Conservation (phyloP, 1,140 invertebrate species). For the Ruditapes philippinarum region DNA sequence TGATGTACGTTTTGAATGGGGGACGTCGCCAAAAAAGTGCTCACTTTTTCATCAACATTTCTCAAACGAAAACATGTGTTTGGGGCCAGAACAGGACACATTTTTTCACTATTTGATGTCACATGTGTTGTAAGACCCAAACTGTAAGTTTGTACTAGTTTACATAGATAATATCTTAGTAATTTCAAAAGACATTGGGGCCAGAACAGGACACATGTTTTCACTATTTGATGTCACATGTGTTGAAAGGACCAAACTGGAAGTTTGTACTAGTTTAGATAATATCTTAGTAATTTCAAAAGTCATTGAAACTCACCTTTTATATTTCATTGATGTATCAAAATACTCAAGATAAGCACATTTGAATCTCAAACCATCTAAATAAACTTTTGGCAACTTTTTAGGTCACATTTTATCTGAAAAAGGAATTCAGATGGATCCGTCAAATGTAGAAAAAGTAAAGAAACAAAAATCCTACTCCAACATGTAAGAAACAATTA, state of each 20-base stretch:
- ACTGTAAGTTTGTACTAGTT: too few relatives aligned
- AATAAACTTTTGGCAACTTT: conserved; percentile 63
- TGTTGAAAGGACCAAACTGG: conserved; percentile 52
- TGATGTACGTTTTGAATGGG: too few relatives aligned
- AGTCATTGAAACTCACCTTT: conserved; percentile 67
- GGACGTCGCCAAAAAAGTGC: too few relatives aligned
- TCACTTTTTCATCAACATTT: too few relatives aligned
- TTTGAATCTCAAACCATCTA: conserved; percentile 58
- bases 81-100: too few relatives aligned
- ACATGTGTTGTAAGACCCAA: too few relatives aligned
- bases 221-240: conserved; percentile 55
- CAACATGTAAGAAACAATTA: conserved; percentile 81
- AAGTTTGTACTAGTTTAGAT: conserved; percentile 70
- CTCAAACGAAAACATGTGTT: too few relatives aligned
- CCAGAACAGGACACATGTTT: too few relatives aligned
- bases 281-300: conserved; percentile 70
- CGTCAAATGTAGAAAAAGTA: conserved; percentile 57
- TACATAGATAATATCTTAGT: too few relatives aligned
- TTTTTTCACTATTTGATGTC: too few relatives aligned
- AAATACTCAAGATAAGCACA: conserved; percentile 60
- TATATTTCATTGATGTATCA: conserved; percentile 69
- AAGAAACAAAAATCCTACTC: conserved; percentile 64
- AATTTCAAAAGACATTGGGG: too few relatives aligned
- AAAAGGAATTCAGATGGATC: conserved; percentile 57
- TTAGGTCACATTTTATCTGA: conserved; percentile 67